Evolutionary conservation across 1,140 invertebrate genomes (phyloP).

Genomic region (Cydia fagiglandana): DNA sequence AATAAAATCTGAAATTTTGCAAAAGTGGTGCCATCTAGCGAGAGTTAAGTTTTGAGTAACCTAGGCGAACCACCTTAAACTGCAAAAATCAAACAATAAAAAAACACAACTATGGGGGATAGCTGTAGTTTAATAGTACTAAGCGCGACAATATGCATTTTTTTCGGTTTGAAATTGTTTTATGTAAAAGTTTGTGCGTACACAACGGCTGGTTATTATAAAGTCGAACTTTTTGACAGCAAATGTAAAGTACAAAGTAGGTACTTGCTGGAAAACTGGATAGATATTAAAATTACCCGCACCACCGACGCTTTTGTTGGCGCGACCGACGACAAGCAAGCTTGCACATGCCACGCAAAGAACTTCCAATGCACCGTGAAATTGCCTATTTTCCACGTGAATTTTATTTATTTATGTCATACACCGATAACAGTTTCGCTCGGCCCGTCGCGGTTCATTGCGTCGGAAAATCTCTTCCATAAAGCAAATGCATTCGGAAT

Average conservation of each 20-base stretch:
- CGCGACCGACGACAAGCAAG: conserved; percentile 50
- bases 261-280: conserved; percentile 5
- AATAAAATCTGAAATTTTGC: too few relatives aligned
- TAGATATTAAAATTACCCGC: conserved; percentile 59
- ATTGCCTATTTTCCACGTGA: conserved; percentile 77
- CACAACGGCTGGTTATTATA: not conserved
- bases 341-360: conserved; percentile 69
- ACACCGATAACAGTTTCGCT: conserved; percentile 68
- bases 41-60: too few relatives aligned
- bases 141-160: too few relatives aligned
- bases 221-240: not conserved
- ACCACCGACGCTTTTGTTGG: conserved; percentile 64
- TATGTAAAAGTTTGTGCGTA: not conserved
- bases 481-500: conserved; percentile 33
- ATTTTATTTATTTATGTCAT: conserved; percentile 78
- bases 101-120: too few relatives aligned
- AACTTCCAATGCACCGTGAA: conserved; percentile 75
- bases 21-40: too few relatives aligned
- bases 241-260: not conserved
- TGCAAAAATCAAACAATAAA: too few relatives aligned
- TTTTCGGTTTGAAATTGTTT: too few relatives aligned
- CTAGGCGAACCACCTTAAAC: too few relatives aligned
- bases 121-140: too few relatives aligned
- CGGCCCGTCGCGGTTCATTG: conserved; percentile 46
- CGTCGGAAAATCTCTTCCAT: conserved; percentile 48